Evolutionary conservation across 2,797 vertebrate genomes (phyloP).

Genomic region (Euthynnus affinis): DNA sequence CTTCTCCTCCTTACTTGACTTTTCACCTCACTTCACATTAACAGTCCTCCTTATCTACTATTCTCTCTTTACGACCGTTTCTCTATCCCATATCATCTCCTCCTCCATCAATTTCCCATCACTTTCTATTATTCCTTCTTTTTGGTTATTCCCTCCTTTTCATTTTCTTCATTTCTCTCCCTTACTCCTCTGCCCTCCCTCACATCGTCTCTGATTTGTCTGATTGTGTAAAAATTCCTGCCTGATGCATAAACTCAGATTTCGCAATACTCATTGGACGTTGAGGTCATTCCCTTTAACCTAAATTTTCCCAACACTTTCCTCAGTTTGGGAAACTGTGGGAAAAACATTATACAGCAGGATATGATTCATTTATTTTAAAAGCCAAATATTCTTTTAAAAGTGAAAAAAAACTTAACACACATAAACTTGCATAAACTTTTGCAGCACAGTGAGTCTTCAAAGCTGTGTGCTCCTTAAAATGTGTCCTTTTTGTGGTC

Average conservation of each 20-base stretch:
- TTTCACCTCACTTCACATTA: not conserved
- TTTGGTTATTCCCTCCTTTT: not conserved
- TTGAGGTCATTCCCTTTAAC: slow-evolving; percentile 14
- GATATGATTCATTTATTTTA: slow-evolving; percentile 3
- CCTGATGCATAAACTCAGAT: not conserved
- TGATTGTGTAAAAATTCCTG: slow-evolving; percentile 9
- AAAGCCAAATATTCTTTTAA: not conserved
- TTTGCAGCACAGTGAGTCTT: no score
- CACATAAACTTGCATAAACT: no score
- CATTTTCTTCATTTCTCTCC: not conserved
- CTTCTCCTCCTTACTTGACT: not conserved
- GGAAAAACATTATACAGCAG: not conserved
- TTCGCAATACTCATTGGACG: slow-evolving; percentile 3
- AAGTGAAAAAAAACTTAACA: no score
- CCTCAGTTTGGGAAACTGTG: not conserved
- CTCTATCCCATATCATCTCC: not conserved
- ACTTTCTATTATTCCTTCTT: not conserved
- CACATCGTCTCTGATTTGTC: not conserved
- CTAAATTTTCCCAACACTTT: slow-evolving; percentile 19
- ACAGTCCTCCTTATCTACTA: not conserved
- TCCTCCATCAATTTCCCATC: not conserved
- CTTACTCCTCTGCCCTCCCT: not conserved
- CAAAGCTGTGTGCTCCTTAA: not conserved
- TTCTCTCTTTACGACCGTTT: not conserved
- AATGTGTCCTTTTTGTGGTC: not conserved